Percentiles rank a stretch among this genome's conserved stretches.
These are phyloP conservation scores for Pteropus rufus DNA, from an alignment of 2,797 vertebrate species.

Conservation along the genomic window DNA sequence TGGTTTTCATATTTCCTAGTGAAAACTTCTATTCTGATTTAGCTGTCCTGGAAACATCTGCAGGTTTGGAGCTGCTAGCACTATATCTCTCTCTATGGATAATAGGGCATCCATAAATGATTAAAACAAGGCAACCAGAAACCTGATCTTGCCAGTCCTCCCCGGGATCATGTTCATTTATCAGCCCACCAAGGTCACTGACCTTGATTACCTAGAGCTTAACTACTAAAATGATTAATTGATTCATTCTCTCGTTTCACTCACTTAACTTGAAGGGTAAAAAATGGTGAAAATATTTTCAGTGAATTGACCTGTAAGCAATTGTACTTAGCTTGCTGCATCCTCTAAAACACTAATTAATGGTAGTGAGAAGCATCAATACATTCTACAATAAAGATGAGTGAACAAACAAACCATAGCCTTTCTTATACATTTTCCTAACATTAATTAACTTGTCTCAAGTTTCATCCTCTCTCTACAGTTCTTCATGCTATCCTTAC, in stretches of 20 bases:
- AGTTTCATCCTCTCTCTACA: slow-evolving; percentile 1
- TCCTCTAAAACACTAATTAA: slow-evolving; percentile 42
- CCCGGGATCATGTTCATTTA: slow-evolving; percentile 70
- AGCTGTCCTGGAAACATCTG: background rate
- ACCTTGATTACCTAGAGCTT: slow-evolving; percentile 65
- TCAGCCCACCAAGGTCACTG: slow-evolving; percentile 51
- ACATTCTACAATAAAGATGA: background rate
- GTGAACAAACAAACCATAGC: slow-evolving; percentile 27
- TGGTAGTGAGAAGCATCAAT: background rate
- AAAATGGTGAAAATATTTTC: slow-evolving; percentile 56
- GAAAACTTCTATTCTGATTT: background rate
- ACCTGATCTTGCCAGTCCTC: slow-evolving; percentile 29
- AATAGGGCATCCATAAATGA: slow-evolving; percentile 49
- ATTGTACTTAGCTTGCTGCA: background rate
- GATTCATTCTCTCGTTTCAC: slow-evolving; percentile 38
- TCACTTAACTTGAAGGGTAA: slow-evolving; percentile 61
- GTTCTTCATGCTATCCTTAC: background rate
- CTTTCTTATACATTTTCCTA: slow-evolving; percentile 7
- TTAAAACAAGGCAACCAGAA: slow-evolving; percentile 73
- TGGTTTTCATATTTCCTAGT: background rate
- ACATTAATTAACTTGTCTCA: slow-evolving; percentile 36
- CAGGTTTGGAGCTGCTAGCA: background rate
- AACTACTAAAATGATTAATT: slow-evolving; percentile 64
- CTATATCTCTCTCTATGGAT: slow-evolving; percentile 8
- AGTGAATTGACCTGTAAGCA: slow-evolving; percentile 8